A percentile compares a stretch with the other conserved stretches of the same genome.
Evolutionary conservation across 1,140 invertebrate genomes (phyloP).

Genomic region (Ceratina australensis): DNA sequence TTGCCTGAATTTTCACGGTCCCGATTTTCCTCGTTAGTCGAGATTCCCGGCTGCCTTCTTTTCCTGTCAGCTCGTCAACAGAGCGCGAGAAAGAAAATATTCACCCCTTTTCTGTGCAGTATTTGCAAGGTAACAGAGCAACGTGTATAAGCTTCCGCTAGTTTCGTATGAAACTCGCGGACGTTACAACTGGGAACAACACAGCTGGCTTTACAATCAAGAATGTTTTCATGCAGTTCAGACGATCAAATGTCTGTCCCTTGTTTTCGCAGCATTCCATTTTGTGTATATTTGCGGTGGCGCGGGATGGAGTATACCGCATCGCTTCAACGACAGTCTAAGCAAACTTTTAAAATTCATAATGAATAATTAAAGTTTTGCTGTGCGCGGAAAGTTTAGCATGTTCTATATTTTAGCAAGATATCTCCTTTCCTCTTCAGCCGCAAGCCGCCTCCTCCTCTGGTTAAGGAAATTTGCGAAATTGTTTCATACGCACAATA

Average conservation of each 20-base stretch:
- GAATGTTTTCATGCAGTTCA: background rate
- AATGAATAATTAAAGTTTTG: slow-evolving; percentile 33
- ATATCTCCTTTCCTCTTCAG: background rate
- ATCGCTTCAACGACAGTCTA: background rate
- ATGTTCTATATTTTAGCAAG: background rate
- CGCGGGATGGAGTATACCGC: background rate
- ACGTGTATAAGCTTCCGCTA: slow-evolving; percentile 6
- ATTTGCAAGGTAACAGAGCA: slow-evolving; percentile 10
- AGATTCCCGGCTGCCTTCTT: slow-evolving; percentile 28
- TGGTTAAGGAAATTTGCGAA: background rate
- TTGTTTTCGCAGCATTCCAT: background rate
- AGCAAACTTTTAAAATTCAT: slow-evolving; percentile 16
- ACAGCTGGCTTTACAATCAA: background rate
- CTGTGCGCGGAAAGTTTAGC: background rate
- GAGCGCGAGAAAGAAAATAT: slow-evolving; percentile 29
- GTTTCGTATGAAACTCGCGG: slow-evolving; percentile 2
- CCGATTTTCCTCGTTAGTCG: slow-evolving; percentile 36
- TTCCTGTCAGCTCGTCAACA: slow-evolving; percentile 34
- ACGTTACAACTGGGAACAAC: background rate
- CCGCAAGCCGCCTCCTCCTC: background rate
- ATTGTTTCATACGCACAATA: slow-evolving; percentile 8
- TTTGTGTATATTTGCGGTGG: background rate
- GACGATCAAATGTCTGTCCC: background rate
- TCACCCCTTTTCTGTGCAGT: background rate
- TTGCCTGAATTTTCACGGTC: slow-evolving; percentile 36